Evolutionary conservation across 2,113 vertebrate species (phyloP), one percentile per base, ranked within the genome.

Genomic region (Labeo rohita): DNA sequence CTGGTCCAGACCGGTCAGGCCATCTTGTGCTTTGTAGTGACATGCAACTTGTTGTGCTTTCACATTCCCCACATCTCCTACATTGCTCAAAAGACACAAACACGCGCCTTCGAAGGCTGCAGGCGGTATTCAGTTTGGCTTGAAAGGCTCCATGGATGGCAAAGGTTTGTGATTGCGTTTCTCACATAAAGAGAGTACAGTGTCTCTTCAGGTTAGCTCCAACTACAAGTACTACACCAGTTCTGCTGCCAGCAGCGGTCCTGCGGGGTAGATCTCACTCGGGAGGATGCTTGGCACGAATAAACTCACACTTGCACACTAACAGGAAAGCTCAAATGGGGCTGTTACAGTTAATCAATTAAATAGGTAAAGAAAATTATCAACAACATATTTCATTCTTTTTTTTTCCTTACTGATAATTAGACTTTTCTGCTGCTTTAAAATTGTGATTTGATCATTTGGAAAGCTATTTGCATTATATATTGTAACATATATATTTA

Each of bases 261-360:
- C 28, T 70, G 47, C 16, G 6, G 80, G 28, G 80, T 52, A 21
- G 8, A 83, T 83, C 23, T 81, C 79, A 28, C 79, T 18, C 15
- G 39, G 39, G 70, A 84, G 23, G 70, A 75, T 75, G 72, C 74
- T 34, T 80, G 50, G 59, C 78, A 66, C 23, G 56, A 59, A 83
- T 15, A 47, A 18, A 77, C 47, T 72, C 61, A 47, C 59, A 63
- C n/a, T 50, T 18, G 61, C 63, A 79, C 34, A 84, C 50, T 49
- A 84, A 18, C 63, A 63, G 70, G 70, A 45, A 47, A 65, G 78
- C 50, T 47, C 75, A 9, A 50, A 81, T 6, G 47, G 11, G 56
- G 80, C 43, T 43, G 91, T 92, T 10, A 45, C 70, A 73, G 43
- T 16, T 78, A 3, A 65, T 50, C 15, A 8, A 23, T 49, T n/a